These are phyloP conservation scores for Peromyscus californicus DNA, from an alignment of 2,113 vertebrate species.

Conservation along the genomic window DNA sequence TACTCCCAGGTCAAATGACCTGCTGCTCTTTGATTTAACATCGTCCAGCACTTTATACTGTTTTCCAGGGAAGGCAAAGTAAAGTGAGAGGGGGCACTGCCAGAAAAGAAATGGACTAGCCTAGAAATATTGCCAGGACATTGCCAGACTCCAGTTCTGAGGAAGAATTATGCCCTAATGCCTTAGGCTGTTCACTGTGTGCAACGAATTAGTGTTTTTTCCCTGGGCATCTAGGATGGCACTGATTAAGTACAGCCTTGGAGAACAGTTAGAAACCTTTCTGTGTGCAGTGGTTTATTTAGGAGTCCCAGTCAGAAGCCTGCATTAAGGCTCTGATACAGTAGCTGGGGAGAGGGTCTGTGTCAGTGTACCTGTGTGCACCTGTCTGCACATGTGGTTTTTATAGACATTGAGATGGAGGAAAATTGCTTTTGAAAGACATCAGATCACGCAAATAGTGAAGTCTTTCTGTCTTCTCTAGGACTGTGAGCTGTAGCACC, in stretches of 20 bases:
- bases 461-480: neutral
- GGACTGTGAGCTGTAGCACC: neutral
- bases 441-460: neutral
- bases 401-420: neutral
- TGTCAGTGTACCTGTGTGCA: neutral
- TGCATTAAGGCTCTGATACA: neutral
- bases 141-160: neutral
- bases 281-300: neutral
- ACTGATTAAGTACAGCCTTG: slow-evolving; percentile 23
- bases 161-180: neutral
- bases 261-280: slow-evolving; percentile 2
- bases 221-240: neutral
- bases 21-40: neutral
- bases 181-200: slow-evolving; percentile 2
- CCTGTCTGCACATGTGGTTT: neutral
- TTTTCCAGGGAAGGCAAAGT: neutral
- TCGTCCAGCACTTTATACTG: neutral
- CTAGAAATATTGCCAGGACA: slow-evolving; percentile 31
- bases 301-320: neutral
- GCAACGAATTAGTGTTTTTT: slow-evolving; percentile 2
- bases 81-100: neutral
- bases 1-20: neutral
- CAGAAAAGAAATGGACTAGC: neutral
- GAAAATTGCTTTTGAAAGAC: slow-evolving; percentile 8
- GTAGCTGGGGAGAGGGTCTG: neutral